Conservation (phyloP, 2,797 vertebrate species). For the Acanthurus lineatus region DNA sequence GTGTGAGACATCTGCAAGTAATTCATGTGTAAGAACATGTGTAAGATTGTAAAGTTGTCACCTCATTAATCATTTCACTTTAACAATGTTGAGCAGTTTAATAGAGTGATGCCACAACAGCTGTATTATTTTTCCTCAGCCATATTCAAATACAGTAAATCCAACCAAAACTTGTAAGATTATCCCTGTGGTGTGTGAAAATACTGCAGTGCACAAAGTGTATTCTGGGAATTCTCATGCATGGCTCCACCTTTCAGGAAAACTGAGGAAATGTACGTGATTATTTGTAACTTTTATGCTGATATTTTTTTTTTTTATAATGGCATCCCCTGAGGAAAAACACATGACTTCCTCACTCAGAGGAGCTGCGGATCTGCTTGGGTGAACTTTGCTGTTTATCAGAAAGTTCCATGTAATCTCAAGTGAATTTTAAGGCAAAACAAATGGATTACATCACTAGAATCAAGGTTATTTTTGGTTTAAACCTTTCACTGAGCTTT, state of each 20-base stretch:
- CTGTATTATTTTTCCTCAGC: background rate
- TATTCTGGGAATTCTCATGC: background rate
- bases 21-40: conserved; percentile 11
- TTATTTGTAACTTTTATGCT: conserved; percentile 27
- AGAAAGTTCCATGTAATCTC: conserved; percentile 19
- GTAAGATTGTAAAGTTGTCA: background rate
- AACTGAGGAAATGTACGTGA: conserved; percentile 18
- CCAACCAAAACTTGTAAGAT: background rate
- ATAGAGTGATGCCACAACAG: background rate
- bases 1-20: conserved; percentile 34
- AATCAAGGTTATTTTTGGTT: background rate
- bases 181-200: background rate
- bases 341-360: background rate
- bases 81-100: conserved; percentile 16
- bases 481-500: background rate
- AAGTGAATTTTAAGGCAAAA: conserved; percentile 18
- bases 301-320: conserved; percentile 11
- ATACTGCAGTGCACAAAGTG: background rate
- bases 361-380: conserved; percentile 27
- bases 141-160: background rate
- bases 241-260: background rate
- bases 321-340: conserved; percentile 1
- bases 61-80: conserved; percentile 31
- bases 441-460: conserved; percentile 17
- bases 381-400: conserved; percentile 32